A percentile compares a stretch with the other conserved stretches of the same genome.
Evolutionary conservation across 2,113 vertebrate genomes (phyloP).

Genomic region (Mionectes macconnelli): DNA sequence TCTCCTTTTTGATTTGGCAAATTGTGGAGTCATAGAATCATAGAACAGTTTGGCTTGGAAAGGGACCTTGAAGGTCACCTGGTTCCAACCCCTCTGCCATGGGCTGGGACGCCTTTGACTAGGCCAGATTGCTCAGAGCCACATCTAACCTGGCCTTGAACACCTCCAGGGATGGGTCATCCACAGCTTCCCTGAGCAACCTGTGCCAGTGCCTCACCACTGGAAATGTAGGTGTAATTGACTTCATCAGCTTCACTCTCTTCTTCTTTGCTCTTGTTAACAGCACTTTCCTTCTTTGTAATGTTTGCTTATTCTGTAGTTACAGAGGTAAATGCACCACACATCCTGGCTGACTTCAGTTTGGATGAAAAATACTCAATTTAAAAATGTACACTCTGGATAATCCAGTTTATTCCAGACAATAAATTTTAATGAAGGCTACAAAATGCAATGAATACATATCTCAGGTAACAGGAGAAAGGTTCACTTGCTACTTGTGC

Average conservation of each 20-base stretch:
- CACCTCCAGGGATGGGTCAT: not conserved
- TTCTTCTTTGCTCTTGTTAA: not conserved
- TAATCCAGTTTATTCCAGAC: not conserved
- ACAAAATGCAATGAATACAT: not conserved
- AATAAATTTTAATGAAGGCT: not conserved
- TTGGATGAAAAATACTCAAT: not conserved
- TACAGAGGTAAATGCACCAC: not conserved
- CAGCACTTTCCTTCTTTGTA: not conserved
- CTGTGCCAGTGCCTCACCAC: not conserved
- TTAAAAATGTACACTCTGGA: not conserved
- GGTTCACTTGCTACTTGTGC: not conserved
- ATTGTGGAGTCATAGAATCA: not conserved
- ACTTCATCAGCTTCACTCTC: not conserved
- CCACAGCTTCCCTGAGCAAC: not conserved
- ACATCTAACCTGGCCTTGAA: not conserved
- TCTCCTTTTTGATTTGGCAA: not conserved
- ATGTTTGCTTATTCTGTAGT: not conserved
- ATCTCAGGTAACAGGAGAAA: not conserved
- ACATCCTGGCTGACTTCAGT: not conserved
- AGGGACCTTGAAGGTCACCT: not conserved
- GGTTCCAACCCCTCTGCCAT: not conserved
- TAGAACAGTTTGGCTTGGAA: not conserved
- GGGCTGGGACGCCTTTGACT: not conserved
- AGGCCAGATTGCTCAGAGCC: not conserved
- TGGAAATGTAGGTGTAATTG: not conserved